Evolutionary conservation across 2,797 vertebrate species (phyloP).

Genomic region (Pithecia hirsuta): DNA sequence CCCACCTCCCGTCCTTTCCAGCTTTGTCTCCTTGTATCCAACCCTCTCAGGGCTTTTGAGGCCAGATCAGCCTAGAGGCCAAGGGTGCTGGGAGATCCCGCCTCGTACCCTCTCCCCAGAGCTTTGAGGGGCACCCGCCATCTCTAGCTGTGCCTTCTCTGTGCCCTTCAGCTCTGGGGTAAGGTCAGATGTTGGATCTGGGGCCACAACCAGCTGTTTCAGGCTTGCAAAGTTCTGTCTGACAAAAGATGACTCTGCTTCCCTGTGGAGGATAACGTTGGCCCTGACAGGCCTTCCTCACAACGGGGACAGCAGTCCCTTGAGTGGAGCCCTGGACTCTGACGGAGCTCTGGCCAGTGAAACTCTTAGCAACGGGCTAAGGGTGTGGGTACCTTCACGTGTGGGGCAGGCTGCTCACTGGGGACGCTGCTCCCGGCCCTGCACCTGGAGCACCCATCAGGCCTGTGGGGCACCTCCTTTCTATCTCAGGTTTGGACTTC

Average conservation of each 20-base stretch:
- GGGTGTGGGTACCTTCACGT: fast-evolving
- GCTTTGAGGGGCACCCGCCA: background rate
- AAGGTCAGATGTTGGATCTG: background rate
- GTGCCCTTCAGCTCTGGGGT: background rate
- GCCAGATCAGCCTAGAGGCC: background rate
- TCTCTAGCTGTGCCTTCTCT: background rate
- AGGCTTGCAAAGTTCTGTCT: background rate
- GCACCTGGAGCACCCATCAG: fast-evolving
- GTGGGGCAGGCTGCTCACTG: background rate
- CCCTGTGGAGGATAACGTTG: fast-evolving
- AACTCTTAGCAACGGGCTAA: background rate
- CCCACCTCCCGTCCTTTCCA: background rate
- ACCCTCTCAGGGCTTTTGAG: background rate
- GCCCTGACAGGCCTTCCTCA: fast-evolving
- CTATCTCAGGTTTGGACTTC: background rate
- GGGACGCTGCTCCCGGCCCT: fast-evolving
- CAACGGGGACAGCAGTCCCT: no score
- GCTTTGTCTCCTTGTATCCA: background rate
- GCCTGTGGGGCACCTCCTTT: background rate
- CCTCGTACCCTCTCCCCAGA: no score
- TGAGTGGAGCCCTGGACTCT: background rate
- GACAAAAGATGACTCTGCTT: background rate
- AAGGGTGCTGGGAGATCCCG: fast-evolving
- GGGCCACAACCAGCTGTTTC: background rate
- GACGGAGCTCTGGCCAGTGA: background rate